phyloP scores from a whole-genome alignment of 2,888 invertebrate genomes.

The Epirrhoe tristata region DNA sequence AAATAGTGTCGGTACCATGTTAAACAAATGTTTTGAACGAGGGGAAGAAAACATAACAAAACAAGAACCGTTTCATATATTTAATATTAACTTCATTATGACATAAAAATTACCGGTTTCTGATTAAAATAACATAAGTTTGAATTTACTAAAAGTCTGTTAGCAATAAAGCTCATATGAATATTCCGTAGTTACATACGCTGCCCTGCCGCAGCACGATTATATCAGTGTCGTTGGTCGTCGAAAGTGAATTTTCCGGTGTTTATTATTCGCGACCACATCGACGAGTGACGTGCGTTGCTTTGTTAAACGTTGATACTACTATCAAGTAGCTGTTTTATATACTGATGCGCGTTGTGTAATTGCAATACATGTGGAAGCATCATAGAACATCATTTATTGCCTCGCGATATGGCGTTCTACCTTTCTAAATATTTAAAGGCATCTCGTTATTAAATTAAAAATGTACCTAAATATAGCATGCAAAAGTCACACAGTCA shows the following conservation, averaged over 20 bases:
- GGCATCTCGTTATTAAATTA: slow-evolving; percentile 7
- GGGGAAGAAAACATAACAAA: neutral
- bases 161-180: slow-evolving; percentile 49
- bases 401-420: slow-evolving; percentile 22
- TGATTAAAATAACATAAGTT: slow-evolving; percentile 3
- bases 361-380: slow-evolving; percentile 46
- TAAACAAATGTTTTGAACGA: no score
- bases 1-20: no score
- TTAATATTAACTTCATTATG: neutral
- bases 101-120: slow-evolving; percentile 48
- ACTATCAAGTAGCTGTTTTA: slow-evolving; percentile 42
- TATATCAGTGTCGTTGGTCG: slow-evolving; percentile 60
- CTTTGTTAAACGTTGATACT: slow-evolving; percentile 59
- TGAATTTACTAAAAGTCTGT: slow-evolving; percentile 49
- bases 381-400: slow-evolving; percentile 32
- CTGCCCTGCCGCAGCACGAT: slow-evolving; percentile 8
- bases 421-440: slow-evolving; percentile 19
- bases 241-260: slow-evolving; percentile 82
- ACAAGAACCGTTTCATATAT: neutral
- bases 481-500: neutral
- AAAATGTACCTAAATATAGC: neutral
- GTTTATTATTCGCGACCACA: slow-evolving; percentile 73
- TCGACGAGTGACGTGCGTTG: slow-evolving; percentile 62
- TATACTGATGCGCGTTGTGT: slow-evolving; percentile 50
- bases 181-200: slow-evolving; percentile 23